Base-by-base conservation (phyloP, 2,888 invertebrate genomes). In the Yponomeuta evonymella region DNA sequence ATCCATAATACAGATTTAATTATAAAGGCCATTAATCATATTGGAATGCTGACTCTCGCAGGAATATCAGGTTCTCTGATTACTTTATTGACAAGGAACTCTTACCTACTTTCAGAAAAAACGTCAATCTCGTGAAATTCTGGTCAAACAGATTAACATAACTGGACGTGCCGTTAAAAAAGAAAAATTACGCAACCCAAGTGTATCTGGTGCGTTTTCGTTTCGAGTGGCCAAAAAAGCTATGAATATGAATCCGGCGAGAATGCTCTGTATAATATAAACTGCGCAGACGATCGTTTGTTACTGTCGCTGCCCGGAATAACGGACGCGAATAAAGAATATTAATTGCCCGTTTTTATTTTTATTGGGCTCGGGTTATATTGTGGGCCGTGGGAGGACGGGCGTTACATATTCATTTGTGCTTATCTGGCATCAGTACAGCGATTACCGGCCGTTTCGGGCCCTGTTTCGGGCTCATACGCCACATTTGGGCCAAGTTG, bases 251-350 rank as follows among this genome's bases (percentile, higher is more conserved):
- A 63, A 63, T 63, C 68, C 29, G 33, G 70, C 36, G 48, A 67
- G 67, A 33, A 67, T 67, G 65, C 62, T 58, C 51, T 15, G 51
- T 58, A 58, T 58, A 58, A 58, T 58, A 58, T 48, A 70, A 71
- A 12, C 84, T 82, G 83, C 83, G 83, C 83, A 83, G 83, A 80
- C 84, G 75, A 58, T 85, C 83, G 84, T 84, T 83, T 84, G 84
- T 87, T 84, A 83, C 84, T 85, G 87, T 86, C 86, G 81, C 85
- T 81, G 84, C 81, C 82, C 82, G 83, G 85, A 83, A 83, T 89
- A 88, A 88, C 88, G 87, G 88, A 83, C 85, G 86, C 86, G 86
- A 87, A 88, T 88, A 87, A 88, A 89, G 88, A 89, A 88, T 88
- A 88, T 87, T 88, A 89, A 90, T 89, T 89, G 88, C 83, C 83